Conservation (phyloP, 2,888 invertebrate genomes). For the Aphidius colemani region DNA sequence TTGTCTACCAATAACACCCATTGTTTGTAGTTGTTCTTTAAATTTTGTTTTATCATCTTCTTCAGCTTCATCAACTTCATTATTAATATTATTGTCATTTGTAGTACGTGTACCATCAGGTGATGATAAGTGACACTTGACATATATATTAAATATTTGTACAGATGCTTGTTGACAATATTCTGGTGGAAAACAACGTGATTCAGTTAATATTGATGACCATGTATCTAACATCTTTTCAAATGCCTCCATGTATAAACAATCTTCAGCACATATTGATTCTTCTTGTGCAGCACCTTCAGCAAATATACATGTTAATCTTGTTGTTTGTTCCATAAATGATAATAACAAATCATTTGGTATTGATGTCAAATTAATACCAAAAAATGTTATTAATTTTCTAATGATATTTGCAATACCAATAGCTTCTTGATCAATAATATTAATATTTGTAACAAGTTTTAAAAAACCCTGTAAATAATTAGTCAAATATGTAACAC, state of each 20-base stretch:
- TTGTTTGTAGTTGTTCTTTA: conserved; percentile 75
- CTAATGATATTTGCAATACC: conserved; percentile 71
- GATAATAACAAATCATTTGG: conserved; percentile 62
- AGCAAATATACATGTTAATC: conserved; percentile 69
- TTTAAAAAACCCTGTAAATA: conserved; percentile 69
- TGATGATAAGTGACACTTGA: conserved; percentile 79
- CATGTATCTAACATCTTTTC: conserved; percentile 73
- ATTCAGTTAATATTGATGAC: conserved; percentile 64
- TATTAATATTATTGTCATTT: conserved; percentile 58
- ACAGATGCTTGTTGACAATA: conserved; percentile 57
- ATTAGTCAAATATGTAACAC: conserved; percentile 65
- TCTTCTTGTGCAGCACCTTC: conserved; percentile 71
- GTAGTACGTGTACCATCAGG: conserved; percentile 75
- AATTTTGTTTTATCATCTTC: conserved; percentile 71
- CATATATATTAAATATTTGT: conserved; percentile 78
- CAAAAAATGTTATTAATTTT: conserved; percentile 67
- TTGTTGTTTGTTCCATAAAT: conserved; percentile 68
- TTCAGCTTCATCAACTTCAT: conserved; percentile 69
- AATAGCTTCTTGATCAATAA: conserved; percentile 70
- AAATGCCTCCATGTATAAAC: conserved; percentile 70
- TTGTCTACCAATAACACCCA: conserved; percentile 68
- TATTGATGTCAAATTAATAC: conserved; percentile 60
- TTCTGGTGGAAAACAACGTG: conserved; percentile 57
- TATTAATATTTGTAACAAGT: conserved; percentile 66
- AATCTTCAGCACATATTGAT: conserved; percentile 64